Evolutionary conservation across 1,140 invertebrate species (phyloP).

Genomic region (Drosophila aff.): DNA sequence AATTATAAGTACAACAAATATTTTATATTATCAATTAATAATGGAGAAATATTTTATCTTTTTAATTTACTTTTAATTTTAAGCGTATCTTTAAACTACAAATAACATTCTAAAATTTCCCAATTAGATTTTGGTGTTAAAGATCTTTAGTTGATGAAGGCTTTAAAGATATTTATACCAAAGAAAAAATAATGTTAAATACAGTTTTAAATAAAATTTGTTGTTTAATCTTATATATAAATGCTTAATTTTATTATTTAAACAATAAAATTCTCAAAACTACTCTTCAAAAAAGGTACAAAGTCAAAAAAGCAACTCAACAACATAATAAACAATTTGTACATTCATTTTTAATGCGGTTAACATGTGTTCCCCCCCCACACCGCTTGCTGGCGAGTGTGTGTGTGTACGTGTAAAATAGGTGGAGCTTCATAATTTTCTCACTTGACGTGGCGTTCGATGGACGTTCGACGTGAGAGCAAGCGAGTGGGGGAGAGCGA

Average conservation of each 20-base stretch:
- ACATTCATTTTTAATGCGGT: conserved; percentile 82
- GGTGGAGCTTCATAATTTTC: conserved; percentile 81
- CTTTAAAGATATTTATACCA: not conserved
- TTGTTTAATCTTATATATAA: not conserved
- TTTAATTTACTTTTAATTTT: too few relatives aligned
- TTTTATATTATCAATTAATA: too few relatives aligned
- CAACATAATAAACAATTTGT: conserved; percentile 83
- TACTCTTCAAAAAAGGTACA: conserved; percentile 12
- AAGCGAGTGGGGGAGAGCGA: conserved; percentile 24
- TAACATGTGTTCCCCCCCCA: conserved; percentile 69
- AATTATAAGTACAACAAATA: too few relatives aligned
- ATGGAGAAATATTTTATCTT: too few relatives aligned
- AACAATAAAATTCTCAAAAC: not conserved
- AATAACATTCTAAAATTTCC: too few relatives aligned
- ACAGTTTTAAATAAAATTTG: not conserved
- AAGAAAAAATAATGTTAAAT: not conserved
- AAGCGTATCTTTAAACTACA: too few relatives aligned
- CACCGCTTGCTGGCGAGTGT: not conserved
- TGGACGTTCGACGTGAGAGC: conserved; percentile 8
- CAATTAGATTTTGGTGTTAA: too few relatives aligned
- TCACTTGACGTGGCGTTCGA: conserved; percentile 61
- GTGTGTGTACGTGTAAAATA: conserved; percentile 66
- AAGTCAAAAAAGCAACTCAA: conserved; percentile 57
- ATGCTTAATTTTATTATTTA: not conserved
- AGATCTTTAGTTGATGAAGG: too few relatives aligned